Base-by-base conservation (phyloP, 2,797 vertebrate species). In the Anolis apletophallus region DNA sequence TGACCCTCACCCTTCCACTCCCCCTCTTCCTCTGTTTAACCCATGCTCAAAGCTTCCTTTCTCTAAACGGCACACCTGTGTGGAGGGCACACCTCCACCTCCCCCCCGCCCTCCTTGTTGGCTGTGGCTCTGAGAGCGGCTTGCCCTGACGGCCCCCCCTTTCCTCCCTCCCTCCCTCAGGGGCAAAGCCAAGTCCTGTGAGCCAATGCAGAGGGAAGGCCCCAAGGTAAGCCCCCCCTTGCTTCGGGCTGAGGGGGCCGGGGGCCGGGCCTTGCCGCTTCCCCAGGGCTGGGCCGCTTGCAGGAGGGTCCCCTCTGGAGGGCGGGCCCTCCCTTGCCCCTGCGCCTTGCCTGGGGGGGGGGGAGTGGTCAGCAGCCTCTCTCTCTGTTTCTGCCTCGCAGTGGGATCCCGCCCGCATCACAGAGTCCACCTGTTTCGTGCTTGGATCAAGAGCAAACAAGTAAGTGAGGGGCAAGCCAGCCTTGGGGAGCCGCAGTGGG, bases 381-480 rank as follows among this genome's bases (percentile, higher is more conserved):
- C 21, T 34, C 12, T 6, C 16, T 34, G 4, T 12, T 26, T 29
- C 34, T 89, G 87, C 92, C 81, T 93, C 92, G 91, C 92, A 99
- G 99, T 99, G 99, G 98, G 97, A 99, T 89, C 98, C 99, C 1
- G 94, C 97, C 89, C 97, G 99, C 94, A 96, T 99, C 88, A 97
- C 93, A 29, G 98, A 98, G 23, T 92, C 95, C 87, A 99, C 97
- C 87, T 98, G 97, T 1, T 99, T 99, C 91, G 99, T 99, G 87
- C 97, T 99, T 23, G 99, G 99, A 83, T 99, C 99, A 90, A 97
- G 98, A 95, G 99, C 99, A 81, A 99, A 99, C 96, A 99, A 99
- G 98, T 99, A 94, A 73, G 86, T 50, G 5, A 46, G 46, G 5
- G 5, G 7, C 5, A 46, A 46, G 46, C 46, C 46, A 1, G 7